Conservation (phyloP, 2,113 vertebrate genomes). For the Ondatra zibethicus region DNA sequence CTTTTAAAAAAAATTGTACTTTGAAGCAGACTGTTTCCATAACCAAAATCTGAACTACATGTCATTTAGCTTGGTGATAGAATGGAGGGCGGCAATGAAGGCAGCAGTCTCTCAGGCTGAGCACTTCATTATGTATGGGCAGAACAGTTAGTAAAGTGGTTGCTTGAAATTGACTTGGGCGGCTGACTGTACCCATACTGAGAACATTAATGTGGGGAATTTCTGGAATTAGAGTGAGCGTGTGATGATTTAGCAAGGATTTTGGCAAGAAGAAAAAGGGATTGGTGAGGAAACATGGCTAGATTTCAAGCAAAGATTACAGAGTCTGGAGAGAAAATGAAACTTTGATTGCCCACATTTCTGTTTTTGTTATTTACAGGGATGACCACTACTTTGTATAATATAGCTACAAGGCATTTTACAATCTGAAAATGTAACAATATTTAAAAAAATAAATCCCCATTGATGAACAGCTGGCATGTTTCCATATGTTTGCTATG, state of each 20-base stretch:
- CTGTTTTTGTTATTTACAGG: background rate
- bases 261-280: background rate
- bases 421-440: background rate
- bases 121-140: background rate
- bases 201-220: background rate
- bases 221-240: background rate
- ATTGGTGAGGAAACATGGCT: background rate
- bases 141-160: slow-evolving; percentile 2
- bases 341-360: background rate
- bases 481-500: background rate
- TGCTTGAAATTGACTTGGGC: background rate
- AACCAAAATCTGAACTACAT: background rate
- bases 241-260: background rate
- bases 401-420: background rate
- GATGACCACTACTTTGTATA: background rate
- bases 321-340: background rate
- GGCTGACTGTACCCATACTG: no score
- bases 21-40: slow-evolving; percentile 17
- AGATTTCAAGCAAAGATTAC: slow-evolving; percentile 35
- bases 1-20: slow-evolving; percentile 6
- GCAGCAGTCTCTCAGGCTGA: background rate
- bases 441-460: background rate
- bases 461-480: background rate
- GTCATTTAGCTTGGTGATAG: background rate
- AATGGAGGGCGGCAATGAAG: background rate